Evolutionary conservation across 2,888 invertebrate genomes (phyloP).

Genomic region (Xestoiulus laeticollis): DNA sequence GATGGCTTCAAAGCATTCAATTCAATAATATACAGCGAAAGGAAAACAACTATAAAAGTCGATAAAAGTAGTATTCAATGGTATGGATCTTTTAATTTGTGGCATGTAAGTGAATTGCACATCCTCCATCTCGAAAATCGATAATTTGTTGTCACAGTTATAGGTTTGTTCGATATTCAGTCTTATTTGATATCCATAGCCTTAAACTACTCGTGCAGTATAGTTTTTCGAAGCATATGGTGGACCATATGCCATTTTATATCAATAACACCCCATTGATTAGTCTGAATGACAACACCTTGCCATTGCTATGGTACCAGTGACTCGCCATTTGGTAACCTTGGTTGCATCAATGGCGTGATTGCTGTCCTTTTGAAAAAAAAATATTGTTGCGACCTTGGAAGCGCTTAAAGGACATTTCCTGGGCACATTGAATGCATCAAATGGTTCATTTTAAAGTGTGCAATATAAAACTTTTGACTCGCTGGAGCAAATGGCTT

Average conservation of each 20-base stretch:
- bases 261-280: not conserved
- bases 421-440: not conserved
- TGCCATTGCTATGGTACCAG: not conserved
- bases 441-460: not conserved
- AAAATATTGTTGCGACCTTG: not conserved
- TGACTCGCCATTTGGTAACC: not conserved
- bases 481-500: not conserved
- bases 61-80: not conserved
- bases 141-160: too few species aligned
- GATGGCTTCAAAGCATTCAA: too few species aligned
- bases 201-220: too few species aligned
- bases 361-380: not conserved
- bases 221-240: too few species aligned
- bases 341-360: constrained; percentile 31
- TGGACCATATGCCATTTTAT: too few species aligned
- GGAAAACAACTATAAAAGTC: not conserved
- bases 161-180: too few species aligned
- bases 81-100: not conserved
- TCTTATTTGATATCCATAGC: too few species aligned
- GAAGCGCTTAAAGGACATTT: not conserved
- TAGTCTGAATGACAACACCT: not conserved
- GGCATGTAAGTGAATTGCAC: too few species aligned
- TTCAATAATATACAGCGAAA: too few species aligned
- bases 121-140: too few species aligned
- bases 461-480: not conserved